phyloP scores from a whole-genome alignment of 2,888 invertebrate species.

The Clitarchus hookeri region DNA sequence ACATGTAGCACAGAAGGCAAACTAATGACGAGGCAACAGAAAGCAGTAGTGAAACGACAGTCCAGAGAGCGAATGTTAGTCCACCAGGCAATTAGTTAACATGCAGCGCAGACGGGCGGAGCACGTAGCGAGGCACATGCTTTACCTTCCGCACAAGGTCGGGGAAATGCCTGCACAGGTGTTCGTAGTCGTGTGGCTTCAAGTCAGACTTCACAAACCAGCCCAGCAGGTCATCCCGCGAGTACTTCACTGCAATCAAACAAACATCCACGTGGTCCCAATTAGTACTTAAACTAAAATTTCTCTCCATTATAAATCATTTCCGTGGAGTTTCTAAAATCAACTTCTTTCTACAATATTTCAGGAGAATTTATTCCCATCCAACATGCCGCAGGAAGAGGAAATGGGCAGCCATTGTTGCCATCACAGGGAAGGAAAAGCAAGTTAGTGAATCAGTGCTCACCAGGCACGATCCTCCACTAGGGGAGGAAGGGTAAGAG shows the following conservation, averaged over 20 bases:
- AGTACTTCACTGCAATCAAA: background rate
- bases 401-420: too few relatives aligned
- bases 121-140: background rate
- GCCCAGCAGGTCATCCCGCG: slow-evolving; percentile 1
- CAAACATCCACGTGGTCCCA: background rate
- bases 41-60: background rate
- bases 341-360: too few relatives aligned
- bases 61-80: background rate
- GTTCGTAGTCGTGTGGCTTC: background rate
- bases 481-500: too few relatives aligned
- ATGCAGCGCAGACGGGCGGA: background rate
- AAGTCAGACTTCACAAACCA: background rate
- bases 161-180: slow-evolving; percentile 1
- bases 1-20: background rate
- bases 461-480: too few relatives aligned
- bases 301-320: too few relatives aligned
- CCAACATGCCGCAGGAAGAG: too few relatives aligned
- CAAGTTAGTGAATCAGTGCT: too few relatives aligned
- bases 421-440: too few relatives aligned
- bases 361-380: too few relatives aligned
- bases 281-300: too few relatives aligned
- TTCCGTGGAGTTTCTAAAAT: too few relatives aligned
- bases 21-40: background rate
- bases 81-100: background rate
- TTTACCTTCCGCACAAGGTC: slow-evolving; percentile 20